Percentiles rank a stretch among this genome's conserved stretches.
phyloP scores from a whole-genome alignment of 2,797 vertebrate genomes.

The Anniella stebbinsi region DNA sequence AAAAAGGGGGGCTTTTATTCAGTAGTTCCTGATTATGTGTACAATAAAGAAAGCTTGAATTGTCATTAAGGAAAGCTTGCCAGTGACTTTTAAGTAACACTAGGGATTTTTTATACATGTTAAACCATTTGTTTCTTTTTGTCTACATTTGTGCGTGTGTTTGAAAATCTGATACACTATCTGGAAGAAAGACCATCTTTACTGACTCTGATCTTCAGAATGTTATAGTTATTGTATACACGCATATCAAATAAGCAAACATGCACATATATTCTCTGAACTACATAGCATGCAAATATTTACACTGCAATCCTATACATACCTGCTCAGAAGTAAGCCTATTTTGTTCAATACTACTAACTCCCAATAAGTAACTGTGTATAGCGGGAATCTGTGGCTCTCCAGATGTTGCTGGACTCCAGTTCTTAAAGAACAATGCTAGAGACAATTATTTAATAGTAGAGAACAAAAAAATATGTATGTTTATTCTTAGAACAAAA shows the following conservation, averaged over 20 bases:
- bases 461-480: too few species aligned
- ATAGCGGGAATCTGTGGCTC: not conserved
- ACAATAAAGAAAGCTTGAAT: conserved; percentile 2
- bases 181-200: not conserved
- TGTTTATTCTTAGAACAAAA: too few species aligned
- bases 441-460: too few species aligned
- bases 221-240: not conserved
- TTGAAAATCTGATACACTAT: not conserved
- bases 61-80: not conserved
- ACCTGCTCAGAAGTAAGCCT: not conserved
- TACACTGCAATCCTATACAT: not conserved
- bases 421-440: too few species aligned
- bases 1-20: not conserved
- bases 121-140: not conserved
- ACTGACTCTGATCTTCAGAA: not conserved
- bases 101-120: not conserved
- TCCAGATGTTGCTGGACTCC: not conserved
- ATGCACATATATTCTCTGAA: not conserved
- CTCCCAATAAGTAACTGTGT: not conserved
- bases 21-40: not conserved
- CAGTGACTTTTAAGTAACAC: not conserved
- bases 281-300: not conserved
- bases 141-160: not conserved
- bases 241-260: not conserved
- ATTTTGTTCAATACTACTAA: not conserved